Evolutionary conservation across 2,888 invertebrate genomes (phyloP), one percentile per base, ranked within the genome.

Genomic region (Caenorhabditis panamensis): DNA sequence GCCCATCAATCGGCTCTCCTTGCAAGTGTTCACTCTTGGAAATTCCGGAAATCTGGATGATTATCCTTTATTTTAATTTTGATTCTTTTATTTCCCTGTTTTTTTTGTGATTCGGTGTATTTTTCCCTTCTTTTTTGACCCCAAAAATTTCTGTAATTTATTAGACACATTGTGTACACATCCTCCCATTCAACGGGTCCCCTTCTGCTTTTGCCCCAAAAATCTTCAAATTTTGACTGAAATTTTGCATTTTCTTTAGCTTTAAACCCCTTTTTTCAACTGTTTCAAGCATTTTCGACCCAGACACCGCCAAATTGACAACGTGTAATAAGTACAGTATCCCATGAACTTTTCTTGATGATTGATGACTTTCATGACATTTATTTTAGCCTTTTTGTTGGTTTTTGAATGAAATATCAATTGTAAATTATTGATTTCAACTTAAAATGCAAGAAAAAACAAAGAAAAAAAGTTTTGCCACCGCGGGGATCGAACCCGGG

Each of bases 11-110:
- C 62, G 20, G 64, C 59, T 24, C 54, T 71, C 22, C 71, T 80
- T 3, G 61, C 76, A 18, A 76, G 64, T 37, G 51, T 76, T 24
- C 71, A 80, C 49, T 71, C 75, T 11, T 80, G 80, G 80, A 80
- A 71, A 47, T 71, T 80, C 56, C 54, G 37, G 28, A 69, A 77
- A 77, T 51, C 49, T 6, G 64, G 22, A 59, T 75, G 31, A 53
- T 5, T n/a, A 0, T 5, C 24, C 9, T 37, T 3, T 5, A 2
- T 26, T 28, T 26, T 22, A 16, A 6, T n/a, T 31, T 54, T 63
- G 36, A 58, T 56, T 37, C 56, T 20, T n/a, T 5, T 37, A 20
- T 49, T 56, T 18, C 44, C 47, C 44, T 18, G 24, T 18, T 22
- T 18, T 26, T 8, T 11, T 59, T 36, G 24, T 66, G 20, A 51